phyloP scores from a whole-genome alignment of 2,113 vertebrate species.

The Polyodon spathula region DNA sequence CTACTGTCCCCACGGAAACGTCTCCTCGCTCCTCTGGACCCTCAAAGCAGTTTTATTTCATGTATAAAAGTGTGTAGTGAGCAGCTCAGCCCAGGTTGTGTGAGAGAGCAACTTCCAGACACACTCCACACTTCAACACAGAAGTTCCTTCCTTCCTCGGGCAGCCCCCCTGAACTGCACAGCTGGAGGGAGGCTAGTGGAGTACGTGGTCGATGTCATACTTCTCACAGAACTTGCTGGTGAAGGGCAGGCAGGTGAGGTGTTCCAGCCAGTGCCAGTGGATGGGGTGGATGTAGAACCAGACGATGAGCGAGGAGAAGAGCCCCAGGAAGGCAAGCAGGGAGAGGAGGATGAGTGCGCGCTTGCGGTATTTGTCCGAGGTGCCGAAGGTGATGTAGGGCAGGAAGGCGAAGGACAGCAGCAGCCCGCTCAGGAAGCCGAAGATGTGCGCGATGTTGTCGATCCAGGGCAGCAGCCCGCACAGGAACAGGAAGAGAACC shows the following conservation, averaged over 20 bases:
- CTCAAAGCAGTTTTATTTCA: too few relatives aligned
- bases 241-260: conserved; percentile 92
- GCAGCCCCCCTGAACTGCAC: neutral
- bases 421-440: conserved; percentile 82
- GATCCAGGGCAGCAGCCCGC: conserved; percentile 89
- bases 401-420: conserved; percentile 88
- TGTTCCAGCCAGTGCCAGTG: conserved; percentile 90
- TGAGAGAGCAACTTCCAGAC: too few relatives aligned
- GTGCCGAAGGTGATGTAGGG: conserved; percentile 90
- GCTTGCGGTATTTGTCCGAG: conserved; percentile 81
- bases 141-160: too few relatives aligned
- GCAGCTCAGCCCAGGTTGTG: too few relatives aligned
- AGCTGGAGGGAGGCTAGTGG: conserved; percentile 45
- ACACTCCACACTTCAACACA: too few relatives aligned
- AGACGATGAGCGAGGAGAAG: conserved; percentile 76
- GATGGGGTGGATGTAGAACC: conserved; percentile 86
- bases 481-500: conserved; percentile 82
- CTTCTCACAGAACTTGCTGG: conserved; percentile 88
- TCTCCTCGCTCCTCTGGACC: too few relatives aligned
- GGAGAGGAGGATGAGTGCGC: conserved; percentile 71
- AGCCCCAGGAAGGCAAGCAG: conserved; percentile 75
- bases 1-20: too few relatives aligned
- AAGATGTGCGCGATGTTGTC: conserved; percentile 97
- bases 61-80: too few relatives aligned
- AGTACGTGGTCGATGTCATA: conserved; percentile 83